Base-by-base conservation (phyloP, 2,888 invertebrate species). In the Synanthedon vespiformis region DNA sequence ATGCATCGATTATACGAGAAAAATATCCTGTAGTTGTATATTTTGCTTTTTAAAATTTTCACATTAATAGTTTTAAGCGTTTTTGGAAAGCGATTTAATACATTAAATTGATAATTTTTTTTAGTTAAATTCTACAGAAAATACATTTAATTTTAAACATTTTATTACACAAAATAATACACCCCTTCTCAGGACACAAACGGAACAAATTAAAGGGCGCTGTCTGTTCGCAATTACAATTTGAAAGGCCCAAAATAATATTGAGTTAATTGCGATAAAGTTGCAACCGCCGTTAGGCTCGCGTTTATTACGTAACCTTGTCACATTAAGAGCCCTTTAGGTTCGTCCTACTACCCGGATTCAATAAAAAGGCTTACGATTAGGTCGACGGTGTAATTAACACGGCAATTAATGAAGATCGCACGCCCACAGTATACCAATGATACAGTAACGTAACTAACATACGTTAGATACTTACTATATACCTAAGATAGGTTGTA, bases 181-280 rank as follows among this genome's bases (percentile, higher is more conserved):
- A 34, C 34, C 5, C 10, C 6, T 34, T 34, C 34, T 34, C 6
- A 34, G 34, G 1, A 34, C 34, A 34, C 34, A 44, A 44, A 13
- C 44, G 44, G 44, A 44, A 44, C 44, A 13, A 44, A 44, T 44
- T 44, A 44, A 44, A 44, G n/a, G 44, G 6, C 14, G 14, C 16
- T 14, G 48, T 48, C 48, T 16, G 22, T 48, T 16, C 14, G 47
- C 16, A 48, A 48, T 48, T 48, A 48, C 16, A 48, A 16, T 48
- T 14, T 48, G 48, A 60, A 56, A 54, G 54, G 57, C 63, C 60
- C 63, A 68, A 70, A 71, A 73, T 70, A 72, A 74, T 74, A 74
- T 74, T 64, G 54, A 59, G 62, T 61, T 64, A 64, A 68, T 64
- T 62, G 61, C 54, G 61, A 63, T 67, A 65, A 65, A 67, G 67